Conservation (phyloP, 1,140 invertebrate species). For the Melanaphis sacchari region DNA sequence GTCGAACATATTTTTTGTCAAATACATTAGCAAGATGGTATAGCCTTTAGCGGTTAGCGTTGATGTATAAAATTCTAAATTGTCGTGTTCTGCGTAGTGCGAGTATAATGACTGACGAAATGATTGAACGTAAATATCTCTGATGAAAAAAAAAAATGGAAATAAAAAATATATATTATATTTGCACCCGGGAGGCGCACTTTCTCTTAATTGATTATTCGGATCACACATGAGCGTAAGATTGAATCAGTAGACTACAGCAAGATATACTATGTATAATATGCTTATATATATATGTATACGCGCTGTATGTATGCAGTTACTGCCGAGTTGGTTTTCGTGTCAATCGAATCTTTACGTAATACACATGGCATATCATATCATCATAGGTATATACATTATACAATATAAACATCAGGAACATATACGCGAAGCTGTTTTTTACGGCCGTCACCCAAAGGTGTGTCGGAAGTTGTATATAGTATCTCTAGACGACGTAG, state of each 20-base stretch:
- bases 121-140: not conserved
- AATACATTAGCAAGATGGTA: not conserved
- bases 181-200: conserved; percentile 2
- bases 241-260: not conserved
- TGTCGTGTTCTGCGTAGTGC: not conserved
- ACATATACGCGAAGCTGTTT: not conserved
- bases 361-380: not conserved
- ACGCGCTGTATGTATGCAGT: not conserved
- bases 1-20: not conserved
- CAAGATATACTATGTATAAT: not conserved
- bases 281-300: not conserved
- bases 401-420: not conserved
- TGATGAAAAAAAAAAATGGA: not conserved
- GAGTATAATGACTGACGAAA: not conserved
- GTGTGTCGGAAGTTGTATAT: conserved; percentile 20
- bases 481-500: not conserved
- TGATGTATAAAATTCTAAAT: not conserved
- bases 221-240: not conserved
- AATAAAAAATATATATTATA: not conserved
- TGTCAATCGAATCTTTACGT: conserved; percentile 43
- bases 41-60: not conserved
- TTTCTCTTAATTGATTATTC: conserved; percentile 51
- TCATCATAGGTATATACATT: not conserved
- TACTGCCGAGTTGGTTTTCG: not conserved
- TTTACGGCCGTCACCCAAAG: conserved; percentile 7